Evolutionary conservation across 1,140 invertebrate genomes (phyloP), one percentile per base, ranked within the genome.

Genomic region (Penaeus indicus): DNA sequence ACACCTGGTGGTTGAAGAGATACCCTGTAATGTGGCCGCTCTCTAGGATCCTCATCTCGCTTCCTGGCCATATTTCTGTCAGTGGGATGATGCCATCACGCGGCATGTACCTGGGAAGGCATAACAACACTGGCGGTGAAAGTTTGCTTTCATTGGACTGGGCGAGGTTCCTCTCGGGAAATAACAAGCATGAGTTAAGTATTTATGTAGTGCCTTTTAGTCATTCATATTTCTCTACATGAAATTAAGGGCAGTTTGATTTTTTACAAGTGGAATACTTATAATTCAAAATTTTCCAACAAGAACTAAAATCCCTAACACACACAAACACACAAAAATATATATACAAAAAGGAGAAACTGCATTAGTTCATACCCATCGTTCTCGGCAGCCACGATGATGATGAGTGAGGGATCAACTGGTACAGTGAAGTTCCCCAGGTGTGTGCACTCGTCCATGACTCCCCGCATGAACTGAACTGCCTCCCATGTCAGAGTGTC

Each of bases 381-480:
- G 83, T 86, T 90, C 91, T 95, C 95, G 0, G 97, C 97, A 91
- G 97, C 96, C 10, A 98, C 95, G 21, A 96, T 95, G 91, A 96
- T 97, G 89, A 97, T 96, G 25, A 98, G 93, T 19, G 96, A 95
- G 4, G 97, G 96, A 92, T 99, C 98, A 38, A 96, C 95, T 0
- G 94, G 94, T 10, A 95, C 93, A 21, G 96, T 96, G 92, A 98
- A 99, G 93, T 99, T 98, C 86, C 95, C 96, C 3, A 99, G 93
- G 93, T 99, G 98, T 4, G 99, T 99, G 92, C 97, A 99, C 93
- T 99, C 97, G 92, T 99, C 98, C 98, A 99, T 99, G 89, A 99
- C 96, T 0, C 98, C 98, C 42, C 96, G 94, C 98, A 99, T 99
- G 92, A 99, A 99, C 93, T 97, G 96, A 18, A 98, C 91, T 2